A percentile compares a stretch with the other conserved stretches of the same genome.
phyloP scores from a whole-genome alignment of 2,888 invertebrate species.

The Ochropacha duplaris region DNA sequence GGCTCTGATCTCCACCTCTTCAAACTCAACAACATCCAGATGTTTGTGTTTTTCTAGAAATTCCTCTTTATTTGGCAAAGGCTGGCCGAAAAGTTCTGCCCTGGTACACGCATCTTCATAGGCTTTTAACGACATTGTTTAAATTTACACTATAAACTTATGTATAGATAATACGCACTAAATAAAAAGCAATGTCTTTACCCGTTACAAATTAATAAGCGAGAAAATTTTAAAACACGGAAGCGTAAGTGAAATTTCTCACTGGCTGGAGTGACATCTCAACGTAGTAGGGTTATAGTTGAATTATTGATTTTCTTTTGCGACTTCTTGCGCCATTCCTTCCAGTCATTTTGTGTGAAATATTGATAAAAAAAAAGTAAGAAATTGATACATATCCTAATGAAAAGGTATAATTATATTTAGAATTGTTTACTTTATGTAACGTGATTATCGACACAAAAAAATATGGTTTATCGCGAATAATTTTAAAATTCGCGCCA shows the following conservation, averaged over 20 bases:
- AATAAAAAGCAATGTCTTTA: slow-evolving; percentile 1
- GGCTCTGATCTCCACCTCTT: slow-evolving; percentile 76
- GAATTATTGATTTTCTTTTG: not conserved
- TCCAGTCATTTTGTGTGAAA: not conserved
- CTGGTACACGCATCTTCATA: slow-evolving; percentile 91
- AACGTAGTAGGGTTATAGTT: not conserved
- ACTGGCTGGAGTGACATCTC: not conserved
- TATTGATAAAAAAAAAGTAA: not conserved
- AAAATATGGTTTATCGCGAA: not conserved
- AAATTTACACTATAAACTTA: not conserved
- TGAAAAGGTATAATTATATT: no score
- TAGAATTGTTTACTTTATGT: no score
- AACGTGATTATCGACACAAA: no score
- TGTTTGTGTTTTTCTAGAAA: slow-evolving; percentile 84
- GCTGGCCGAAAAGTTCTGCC: slow-evolving; percentile 89
- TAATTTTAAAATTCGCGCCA: not conserved
- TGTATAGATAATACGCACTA: not conserved
- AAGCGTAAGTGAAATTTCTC: not conserved
- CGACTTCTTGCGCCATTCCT: not conserved
- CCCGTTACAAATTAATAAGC: not conserved
- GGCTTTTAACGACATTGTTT: slow-evolving; percentile 84
- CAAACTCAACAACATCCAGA: slow-evolving; percentile 77
- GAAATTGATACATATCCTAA: not conserved
- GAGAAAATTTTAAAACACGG: not conserved
- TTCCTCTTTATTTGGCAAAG: slow-evolving; percentile 86